phyloP scores from a whole-genome alignment of 2,888 invertebrate genomes.

The Marronus borbonicus region DNA sequence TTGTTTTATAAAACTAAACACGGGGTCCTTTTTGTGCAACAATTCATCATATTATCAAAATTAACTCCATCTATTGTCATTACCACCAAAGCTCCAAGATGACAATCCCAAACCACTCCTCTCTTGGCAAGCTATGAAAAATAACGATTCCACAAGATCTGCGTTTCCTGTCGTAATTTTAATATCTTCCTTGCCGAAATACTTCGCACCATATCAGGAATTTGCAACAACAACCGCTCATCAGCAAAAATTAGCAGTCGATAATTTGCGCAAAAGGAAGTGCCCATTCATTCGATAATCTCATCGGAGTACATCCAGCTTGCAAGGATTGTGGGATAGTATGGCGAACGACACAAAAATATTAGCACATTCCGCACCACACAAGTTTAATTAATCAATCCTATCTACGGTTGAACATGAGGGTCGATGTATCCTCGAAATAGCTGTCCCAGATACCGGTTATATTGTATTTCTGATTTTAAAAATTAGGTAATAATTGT shows the following conservation, averaged over 20 bases:
- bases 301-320: slow-evolving; percentile 97
- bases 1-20: too few relatives aligned
- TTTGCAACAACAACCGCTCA: slow-evolving; percentile 92
- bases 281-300: slow-evolving; percentile 97
- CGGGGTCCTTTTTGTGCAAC: too few relatives aligned
- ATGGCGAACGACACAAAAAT: too few relatives aligned
- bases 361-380: too few relatives aligned
- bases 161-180: slow-evolving; percentile 92
- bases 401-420: too few relatives aligned
- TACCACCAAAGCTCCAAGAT: slow-evolving; percentile 89
- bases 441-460: too few relatives aligned
- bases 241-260: slow-evolving; percentile 95
- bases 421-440: too few relatives aligned
- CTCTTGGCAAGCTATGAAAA: slow-evolving; percentile 86
- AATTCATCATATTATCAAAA: too few relatives aligned
- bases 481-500: too few relatives aligned
- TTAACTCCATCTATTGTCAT: too few relatives aligned
- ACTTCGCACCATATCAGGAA: slow-evolving; percentile 93
- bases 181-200: slow-evolving; percentile 87
- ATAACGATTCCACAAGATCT: slow-evolving; percentile 96
- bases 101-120: slow-evolving; percentile 91
- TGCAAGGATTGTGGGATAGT: slow-evolving; percentile 91
- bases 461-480: too few relatives aligned
- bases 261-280: slow-evolving; percentile 97
- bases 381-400: too few relatives aligned